Percentiles rank a stretch among this genome's conserved stretches.
These are phyloP conservation scores for Seladonia tumulorum DNA, from an alignment of 2,888 invertebrate species.

Conservation along the genomic window DNA sequence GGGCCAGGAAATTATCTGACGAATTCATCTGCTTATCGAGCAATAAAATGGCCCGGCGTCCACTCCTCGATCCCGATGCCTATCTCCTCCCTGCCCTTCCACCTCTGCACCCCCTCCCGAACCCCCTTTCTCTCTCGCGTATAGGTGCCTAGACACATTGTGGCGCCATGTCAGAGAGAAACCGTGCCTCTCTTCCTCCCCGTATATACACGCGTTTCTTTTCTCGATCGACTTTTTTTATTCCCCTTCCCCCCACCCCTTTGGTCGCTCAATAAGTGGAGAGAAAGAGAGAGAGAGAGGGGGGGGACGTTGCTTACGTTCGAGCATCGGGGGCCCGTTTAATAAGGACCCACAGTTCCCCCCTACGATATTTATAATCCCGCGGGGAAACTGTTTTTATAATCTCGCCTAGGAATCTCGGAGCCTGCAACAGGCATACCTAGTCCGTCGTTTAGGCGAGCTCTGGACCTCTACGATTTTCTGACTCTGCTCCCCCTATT, in stretches of 20 bases:
- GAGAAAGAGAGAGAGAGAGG: neutral
- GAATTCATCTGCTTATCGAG: conserved; percentile 83
- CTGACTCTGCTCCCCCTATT: neutral
- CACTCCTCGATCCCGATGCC: conserved; percentile 73
- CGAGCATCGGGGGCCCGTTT: conserved; percentile 59
- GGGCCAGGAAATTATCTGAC: conserved; percentile 81
- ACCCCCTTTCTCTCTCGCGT: conserved; percentile 53
- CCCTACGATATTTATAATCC: conserved; percentile 69
- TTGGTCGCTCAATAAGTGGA: conserved; percentile 56
- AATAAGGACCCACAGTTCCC: conserved; percentile 60
- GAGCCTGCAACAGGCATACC: conserved; percentile 31
- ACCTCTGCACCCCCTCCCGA: conserved; percentile 43
- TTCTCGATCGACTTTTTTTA: conserved; percentile 60
- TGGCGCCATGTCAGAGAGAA: conserved; percentile 73
- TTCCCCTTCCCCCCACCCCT: neutral
- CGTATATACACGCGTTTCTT: conserved; percentile 11
- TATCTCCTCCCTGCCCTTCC: conserved; percentile 74
- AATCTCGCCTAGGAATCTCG: conserved; percentile 70
- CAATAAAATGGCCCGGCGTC: conserved; percentile 77
- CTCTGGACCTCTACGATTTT: conserved; percentile 14
- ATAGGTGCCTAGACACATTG: conserved; percentile 67
- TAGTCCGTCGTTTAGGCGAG: neutral
- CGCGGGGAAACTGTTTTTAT: conserved; percentile 67
- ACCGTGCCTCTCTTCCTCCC: conserved; percentile 48
- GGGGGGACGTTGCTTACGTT: conserved; percentile 43